Percentiles rank a stretch among this genome's conserved stretches.
phyloP scores from a whole-genome alignment of 2,888 invertebrate species.

The Neoaliturus tenellus region DNA sequence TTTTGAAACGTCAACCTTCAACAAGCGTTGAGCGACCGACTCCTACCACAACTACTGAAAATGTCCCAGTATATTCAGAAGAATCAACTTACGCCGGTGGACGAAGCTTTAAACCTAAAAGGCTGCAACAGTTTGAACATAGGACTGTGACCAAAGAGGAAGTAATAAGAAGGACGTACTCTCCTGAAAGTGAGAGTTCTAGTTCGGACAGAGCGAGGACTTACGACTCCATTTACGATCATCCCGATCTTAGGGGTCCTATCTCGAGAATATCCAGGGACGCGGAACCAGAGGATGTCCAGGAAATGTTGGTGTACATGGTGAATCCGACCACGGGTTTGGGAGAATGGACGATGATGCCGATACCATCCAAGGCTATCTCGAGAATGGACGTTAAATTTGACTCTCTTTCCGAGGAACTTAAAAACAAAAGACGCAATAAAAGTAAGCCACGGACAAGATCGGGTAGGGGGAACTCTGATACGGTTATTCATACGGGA shows the following conservation, averaged over 20 bases:
- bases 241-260: constrained; percentile 56
- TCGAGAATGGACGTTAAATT: neutral
- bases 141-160: constrained; percentile 60
- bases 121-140: constrained; percentile 58
- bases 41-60: neutral
- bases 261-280: constrained; percentile 38
- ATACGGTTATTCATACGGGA: neutral
- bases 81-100: neutral
- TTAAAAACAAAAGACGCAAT: neutral
- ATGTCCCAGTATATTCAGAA: neutral
- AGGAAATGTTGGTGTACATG: constrained; percentile 61
- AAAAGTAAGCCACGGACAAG: neutral
- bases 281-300: constrained; percentile 2
- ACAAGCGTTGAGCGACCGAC: constrained; percentile 3
- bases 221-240: constrained; percentile 40
- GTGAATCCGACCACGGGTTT: constrained; percentile 61
- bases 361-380: neutral
- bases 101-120: constrained; percentile 48
- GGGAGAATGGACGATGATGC: constrained; percentile 60
- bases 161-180: constrained; percentile 54
- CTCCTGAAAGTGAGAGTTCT: constrained; percentile 51
- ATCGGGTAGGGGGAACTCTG: neutral
- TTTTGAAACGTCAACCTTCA: constrained; percentile 52
- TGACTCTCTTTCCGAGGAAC: neutral
- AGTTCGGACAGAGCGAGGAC: constrained; percentile 31